Evolutionary conservation across 2,113 vertebrate genomes (phyloP).

Genomic region (Cololabis saira): DNA sequence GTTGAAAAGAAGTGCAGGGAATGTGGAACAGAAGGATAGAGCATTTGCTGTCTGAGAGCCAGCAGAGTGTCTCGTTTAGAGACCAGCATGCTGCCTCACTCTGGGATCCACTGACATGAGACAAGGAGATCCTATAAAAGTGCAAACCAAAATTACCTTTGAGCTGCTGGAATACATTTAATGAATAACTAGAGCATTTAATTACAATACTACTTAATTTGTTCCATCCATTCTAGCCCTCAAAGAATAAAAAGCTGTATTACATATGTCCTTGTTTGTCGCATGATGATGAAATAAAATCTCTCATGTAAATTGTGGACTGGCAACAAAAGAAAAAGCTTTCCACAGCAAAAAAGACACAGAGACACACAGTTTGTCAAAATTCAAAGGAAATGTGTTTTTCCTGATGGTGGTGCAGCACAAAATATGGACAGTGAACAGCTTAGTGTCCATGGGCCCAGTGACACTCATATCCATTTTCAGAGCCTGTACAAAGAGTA

Average conservation of each 20-base stretch:
- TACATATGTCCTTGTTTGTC: conserved; percentile 55
- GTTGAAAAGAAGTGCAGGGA: conserved; percentile 10
- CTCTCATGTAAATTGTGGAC: conserved; percentile 57
- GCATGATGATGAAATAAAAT: conserved; percentile 60
- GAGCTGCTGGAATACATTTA: conserved; percentile 64
- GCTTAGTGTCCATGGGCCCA: too few relatives aligned
- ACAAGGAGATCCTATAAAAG: conserved; percentile 62
- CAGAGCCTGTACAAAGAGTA: too few relatives aligned
- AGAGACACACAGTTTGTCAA: conserved; percentile 34
- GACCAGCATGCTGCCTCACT: conserved; percentile 43
- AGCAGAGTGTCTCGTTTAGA: conserved; percentile 40
- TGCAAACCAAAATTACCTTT: conserved; percentile 61
- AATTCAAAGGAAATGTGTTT: conserved; percentile 54
- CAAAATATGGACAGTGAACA: too few relatives aligned
- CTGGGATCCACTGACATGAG: conserved; percentile 45
- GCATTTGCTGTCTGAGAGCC: conserved; percentile 24
- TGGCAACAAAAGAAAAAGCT: conserved; percentile 46
- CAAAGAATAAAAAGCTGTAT: conserved; percentile 47
- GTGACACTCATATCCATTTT: too few relatives aligned
- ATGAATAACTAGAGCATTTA: conserved; percentile 65
- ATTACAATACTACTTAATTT: conserved; percentile 56
- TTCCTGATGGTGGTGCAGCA: too few relatives aligned
- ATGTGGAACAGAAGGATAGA: conserved; percentile 22
- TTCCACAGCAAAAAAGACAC: background rate
- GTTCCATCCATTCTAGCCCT: conserved; percentile 41